phyloP scores from a whole-genome alignment of 2,113 vertebrate species.

The Eonycteris spelaea region DNA sequence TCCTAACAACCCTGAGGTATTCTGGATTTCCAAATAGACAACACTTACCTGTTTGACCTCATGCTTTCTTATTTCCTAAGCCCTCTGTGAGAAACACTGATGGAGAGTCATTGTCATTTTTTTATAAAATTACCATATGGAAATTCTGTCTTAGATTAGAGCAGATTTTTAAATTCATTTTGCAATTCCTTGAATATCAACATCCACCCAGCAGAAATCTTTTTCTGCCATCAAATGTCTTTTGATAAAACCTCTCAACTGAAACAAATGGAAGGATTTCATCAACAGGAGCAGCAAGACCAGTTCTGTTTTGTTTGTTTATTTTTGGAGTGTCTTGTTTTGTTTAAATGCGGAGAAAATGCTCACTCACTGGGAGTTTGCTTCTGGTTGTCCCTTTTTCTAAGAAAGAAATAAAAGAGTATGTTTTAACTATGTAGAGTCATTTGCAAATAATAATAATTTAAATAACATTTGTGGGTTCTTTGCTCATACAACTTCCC shows the following conservation, averaged over 20 bases:
- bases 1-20: background rate
- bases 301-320: background rate
- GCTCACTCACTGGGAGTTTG: background rate
- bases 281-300: background rate
- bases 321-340: background rate
- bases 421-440: background rate
- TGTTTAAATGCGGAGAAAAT: background rate
- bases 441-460: background rate
- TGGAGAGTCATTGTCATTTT: background rate
- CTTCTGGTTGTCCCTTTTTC: background rate
- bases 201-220: background rate
- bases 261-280: background rate
- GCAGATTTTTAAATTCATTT: background rate
- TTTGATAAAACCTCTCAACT: background rate
- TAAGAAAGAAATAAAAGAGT: background rate
- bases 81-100: background rate
- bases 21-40: background rate
- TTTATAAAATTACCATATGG: conserved; percentile 26
- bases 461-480: background rate
- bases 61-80: background rate
- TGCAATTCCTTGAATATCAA: background rate
- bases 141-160: background rate
- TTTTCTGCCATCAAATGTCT: background rate
- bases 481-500: background rate
- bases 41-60: background rate